Base-by-base conservation (phyloP, 2,113 vertebrate genomes). In the Nematolebias whitei region DNA sequence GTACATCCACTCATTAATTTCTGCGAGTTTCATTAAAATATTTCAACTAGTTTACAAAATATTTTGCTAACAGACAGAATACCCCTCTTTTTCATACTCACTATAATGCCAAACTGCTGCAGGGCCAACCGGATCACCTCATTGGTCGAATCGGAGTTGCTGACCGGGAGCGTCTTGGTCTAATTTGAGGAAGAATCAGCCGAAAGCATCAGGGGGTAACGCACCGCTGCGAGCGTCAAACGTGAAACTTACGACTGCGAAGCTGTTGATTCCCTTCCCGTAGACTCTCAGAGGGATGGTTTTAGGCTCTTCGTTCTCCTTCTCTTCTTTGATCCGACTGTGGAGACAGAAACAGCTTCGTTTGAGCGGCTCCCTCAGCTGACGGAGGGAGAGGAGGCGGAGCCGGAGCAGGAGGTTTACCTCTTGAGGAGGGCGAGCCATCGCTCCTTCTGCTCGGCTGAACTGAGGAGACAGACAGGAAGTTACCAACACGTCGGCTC, bases 281-380 rank as follows among this genome's bases (percentile, higher is more conserved):
- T 96, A 94, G 72, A 99, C 94, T 72, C 96, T 95, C 71, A 99
- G 90, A 22, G 96, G 95, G 72, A 98, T 96, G 41, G 89, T 97
- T 91, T 98, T 97, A 13, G 96, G 95, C 45, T 95, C 93, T 53
- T 98, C 96, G 55, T 87, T 95, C 71, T 96, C 94, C 79, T 98
- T 98, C 79, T 98, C 95, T 76, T 96, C 94, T 88, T 91, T 94
- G 76, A 98, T 96, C 74, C 86, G 93, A 89, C 98, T 99, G 63
- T 15, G 86, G 84, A 85, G 3, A 22, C 16, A 41, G 12, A 54
- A 8, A 50, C 43, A 41, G 14, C 40, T 15, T 2, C 5, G 40
- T 41, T 15, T 41, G 40, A 14, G 40, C 2, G 12, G 5, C 12
- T 18, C 7, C 26, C 26, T n/a, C 26, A 7, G 26, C 26, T 7